Base-by-base conservation (phyloP, 2,113 vertebrate genomes). In the Pitta sordida region DNA sequence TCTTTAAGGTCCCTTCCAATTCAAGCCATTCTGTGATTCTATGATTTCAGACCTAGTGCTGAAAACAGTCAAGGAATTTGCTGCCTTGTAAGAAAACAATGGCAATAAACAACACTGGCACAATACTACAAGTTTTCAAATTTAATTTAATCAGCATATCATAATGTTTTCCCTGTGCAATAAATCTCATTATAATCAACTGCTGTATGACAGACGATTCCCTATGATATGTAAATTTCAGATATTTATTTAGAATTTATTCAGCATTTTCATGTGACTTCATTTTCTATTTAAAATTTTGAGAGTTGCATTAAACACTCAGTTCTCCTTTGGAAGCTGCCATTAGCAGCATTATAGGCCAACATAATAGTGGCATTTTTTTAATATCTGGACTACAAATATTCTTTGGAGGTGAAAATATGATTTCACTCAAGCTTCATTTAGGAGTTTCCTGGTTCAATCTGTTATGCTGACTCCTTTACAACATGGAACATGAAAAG, bases 161-260 rank as follows among this genome's bases (percentile, higher is more conserved):
- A 91, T 94, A 91, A 83, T 77, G 49, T 83, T 93, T 93, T 94
- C 81, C 69, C 78, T 76, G 8, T 51, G 84, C 63, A 92, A 95
- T 85, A 95, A 74, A 96, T 86, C 37, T 85, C 51, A 67, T 94
- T 87, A 90, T 70, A 92, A 85, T 91, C 81, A 90, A 48, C 43
- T 15, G 77, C 46, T 87, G 59, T 59, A 59, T 80, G 59, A 70
- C 87, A 94, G 74, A n/a, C 63, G 39, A 23, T 91, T 95, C 34
- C 23, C 21, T 85, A 70, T 86, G 58, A 94, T 88, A 95, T 91
- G 93, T 55, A 96, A 95, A 95, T 96, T 92, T 85, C 63, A 88
- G 70, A 92, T 96, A 92, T 87, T 94, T 94, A 90, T 91, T 92
- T 92, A 91, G 58, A 75, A 86, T 89, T 75, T 65, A 85, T 87